A percentile compares a stretch with the other conserved stretches of the same genome.
These are phyloP conservation scores for Gryon sp. DNA, from an alignment of 1,140 invertebrate genomes.

Conservation along the genomic window DNA sequence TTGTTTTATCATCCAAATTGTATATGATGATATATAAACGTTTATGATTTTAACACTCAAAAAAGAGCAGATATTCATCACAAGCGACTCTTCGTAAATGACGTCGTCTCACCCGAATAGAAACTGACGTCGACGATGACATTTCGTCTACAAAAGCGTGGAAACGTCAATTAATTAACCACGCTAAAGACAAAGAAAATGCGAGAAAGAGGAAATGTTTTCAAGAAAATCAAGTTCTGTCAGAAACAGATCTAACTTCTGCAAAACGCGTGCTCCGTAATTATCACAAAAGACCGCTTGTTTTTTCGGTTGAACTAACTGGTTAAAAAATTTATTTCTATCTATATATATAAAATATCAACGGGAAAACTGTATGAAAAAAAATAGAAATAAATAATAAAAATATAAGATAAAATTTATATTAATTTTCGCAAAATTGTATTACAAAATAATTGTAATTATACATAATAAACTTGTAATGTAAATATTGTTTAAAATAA, in stretches of 20 bases:
- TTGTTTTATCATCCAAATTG: too few species aligned
- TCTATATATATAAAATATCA: too few species aligned
- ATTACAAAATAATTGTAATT: too few species aligned
- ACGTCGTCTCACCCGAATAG: slow-evolving; percentile 61
- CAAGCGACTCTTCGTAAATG: slow-evolving; percentile 27
- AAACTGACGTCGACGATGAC: slow-evolving; percentile 63
- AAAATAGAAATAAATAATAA: too few species aligned
- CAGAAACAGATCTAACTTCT: slow-evolving; percentile 32
- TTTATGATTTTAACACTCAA: background rate
- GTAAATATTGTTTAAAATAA: background rate
- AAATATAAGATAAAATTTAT: too few species aligned
- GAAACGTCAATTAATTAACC: slow-evolving; percentile 75
- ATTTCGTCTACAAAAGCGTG: slow-evolving; percentile 73
- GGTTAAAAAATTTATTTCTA: too few species aligned
- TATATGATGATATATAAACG: too few species aligned
- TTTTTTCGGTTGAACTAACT: background rate
- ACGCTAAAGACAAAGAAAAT: slow-evolving; percentile 45
- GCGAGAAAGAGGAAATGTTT: slow-evolving; percentile 27
- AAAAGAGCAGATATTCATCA: slow-evolving; percentile 34
- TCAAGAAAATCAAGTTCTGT: slow-evolving; percentile 62
- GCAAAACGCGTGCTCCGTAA: slow-evolving; percentile 20
- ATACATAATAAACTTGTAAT: background rate
- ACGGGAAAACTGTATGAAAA: too few species aligned
- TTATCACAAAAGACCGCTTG: slow-evolving; percentile 25
- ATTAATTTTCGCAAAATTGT: too few species aligned